phyloP scores from a whole-genome alignment of 2,113 vertebrate species.

The Psettodes erumei region DNA sequence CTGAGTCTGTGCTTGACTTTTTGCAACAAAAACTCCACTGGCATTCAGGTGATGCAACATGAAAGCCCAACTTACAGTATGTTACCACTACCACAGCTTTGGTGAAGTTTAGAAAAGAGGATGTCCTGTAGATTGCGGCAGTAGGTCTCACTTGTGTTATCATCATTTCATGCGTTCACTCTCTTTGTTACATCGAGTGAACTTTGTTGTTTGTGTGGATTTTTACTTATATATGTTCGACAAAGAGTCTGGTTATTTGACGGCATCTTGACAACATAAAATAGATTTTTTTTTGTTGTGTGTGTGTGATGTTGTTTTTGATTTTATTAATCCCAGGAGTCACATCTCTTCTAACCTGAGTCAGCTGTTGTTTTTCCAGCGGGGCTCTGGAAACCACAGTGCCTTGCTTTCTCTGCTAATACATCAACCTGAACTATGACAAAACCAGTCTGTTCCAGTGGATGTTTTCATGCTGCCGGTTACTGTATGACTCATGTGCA shows the following conservation, averaged over 20 bases:
- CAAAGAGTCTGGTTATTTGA: not conserved
- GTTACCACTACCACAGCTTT: constrained; percentile 4
- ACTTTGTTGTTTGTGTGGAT: not conserved
- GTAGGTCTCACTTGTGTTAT: not conserved
- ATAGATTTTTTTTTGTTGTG: no score
- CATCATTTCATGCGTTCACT: not conserved
- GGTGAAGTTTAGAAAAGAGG: not conserved
- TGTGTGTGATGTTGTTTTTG: no score
- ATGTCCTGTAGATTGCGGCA: not conserved
- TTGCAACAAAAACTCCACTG: constrained; percentile 6
- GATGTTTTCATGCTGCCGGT: constrained; percentile 11
- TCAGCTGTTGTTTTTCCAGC: not conserved
- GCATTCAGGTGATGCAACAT: constrained; percentile 40
- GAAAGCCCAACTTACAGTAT: not conserved
- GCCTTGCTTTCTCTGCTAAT: not conserved
- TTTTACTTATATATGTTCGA: not conserved
- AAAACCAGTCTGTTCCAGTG: not conserved
- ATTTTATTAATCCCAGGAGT: no score
- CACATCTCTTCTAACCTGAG: not conserved
- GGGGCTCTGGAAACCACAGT: not conserved
- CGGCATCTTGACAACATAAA: not conserved
- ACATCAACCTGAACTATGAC: not conserved
- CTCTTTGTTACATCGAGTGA: not conserved
- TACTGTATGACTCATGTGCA: not conserved
- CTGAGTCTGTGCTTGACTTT: constrained; percentile 2